Evolutionary conservation across 2,888 invertebrate genomes (phyloP).

Genomic region (Unio delphinus): DNA sequence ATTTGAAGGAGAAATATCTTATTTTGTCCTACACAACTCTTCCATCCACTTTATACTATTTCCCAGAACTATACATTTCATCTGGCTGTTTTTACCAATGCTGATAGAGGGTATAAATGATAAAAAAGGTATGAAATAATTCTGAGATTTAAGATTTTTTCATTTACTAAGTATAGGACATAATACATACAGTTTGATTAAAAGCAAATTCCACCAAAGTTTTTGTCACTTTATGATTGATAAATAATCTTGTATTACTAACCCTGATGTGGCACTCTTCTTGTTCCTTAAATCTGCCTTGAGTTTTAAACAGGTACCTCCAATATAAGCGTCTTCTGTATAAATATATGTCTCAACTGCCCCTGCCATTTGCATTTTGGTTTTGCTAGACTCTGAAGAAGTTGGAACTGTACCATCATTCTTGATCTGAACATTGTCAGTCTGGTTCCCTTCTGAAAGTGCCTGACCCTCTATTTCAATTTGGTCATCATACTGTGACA

Average conservation of each 20-base stretch:
- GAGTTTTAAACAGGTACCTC: slow-evolving; percentile 42
- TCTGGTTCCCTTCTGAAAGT: not conserved
- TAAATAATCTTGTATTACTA: not conserved
- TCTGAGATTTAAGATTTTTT: too few relatives aligned
- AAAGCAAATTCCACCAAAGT: too few relatives aligned
- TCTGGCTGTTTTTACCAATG: too few relatives aligned
- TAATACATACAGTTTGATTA: too few relatives aligned
- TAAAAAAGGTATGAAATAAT: too few relatives aligned
- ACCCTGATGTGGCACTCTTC: slow-evolving; percentile 27
- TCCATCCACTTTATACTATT: too few relatives aligned
- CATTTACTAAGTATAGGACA: too few relatives aligned
- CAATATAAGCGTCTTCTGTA: slow-evolving; percentile 35
- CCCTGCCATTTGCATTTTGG: slow-evolving; percentile 2
- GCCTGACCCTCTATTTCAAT: slow-evolving; percentile 4
- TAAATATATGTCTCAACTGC: slow-evolving; percentile 29
- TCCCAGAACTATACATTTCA: too few relatives aligned
- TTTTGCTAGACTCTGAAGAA: slow-evolving; percentile 9
- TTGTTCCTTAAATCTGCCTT: slow-evolving; percentile 23
- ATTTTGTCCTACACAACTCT: too few relatives aligned
- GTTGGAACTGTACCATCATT: not conserved
- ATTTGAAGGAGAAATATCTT: too few relatives aligned
- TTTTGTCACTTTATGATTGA: too few relatives aligned
- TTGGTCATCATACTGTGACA: slow-evolving; percentile 25
- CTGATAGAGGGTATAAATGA: too few relatives aligned
- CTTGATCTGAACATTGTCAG: slow-evolving; percentile 6